Evolutionary conservation across 2,888 invertebrate species (phyloP), one percentile per base, ranked within the genome.

Genomic region (Yponomeuta malinellus): DNA sequence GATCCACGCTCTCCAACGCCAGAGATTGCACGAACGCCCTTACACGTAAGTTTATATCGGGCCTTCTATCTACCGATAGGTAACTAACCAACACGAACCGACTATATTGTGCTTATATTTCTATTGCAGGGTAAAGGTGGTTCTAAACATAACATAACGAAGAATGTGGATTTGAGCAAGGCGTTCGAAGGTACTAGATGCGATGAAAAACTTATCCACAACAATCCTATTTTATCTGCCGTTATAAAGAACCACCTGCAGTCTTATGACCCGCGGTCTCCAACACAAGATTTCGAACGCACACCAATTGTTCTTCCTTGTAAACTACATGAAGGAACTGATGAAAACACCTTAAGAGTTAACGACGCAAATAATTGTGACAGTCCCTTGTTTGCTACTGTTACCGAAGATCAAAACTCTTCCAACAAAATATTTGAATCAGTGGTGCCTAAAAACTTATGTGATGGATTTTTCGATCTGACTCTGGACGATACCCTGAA

Each of bases 1-100:
- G 94, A 94, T 86, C 94, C 94, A 71, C 88, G 94, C 78, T 94
- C 94, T 71, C 94, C 94, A 48, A 94, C 93, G 79, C 88, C 90
- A 70, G 92, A 93, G 80, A 93, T 94, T 75, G 81, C 88, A 72
- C 84, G 94, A 73, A 94, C 94, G 69, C 94, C 94, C 65, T 83
- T 94, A 75, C 92, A 94, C 86, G 94, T 94, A 88, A 80, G 78
- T 79, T 43, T 33, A 31, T 31, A 43, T n/a, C 48, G 33, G 8
- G 1, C n/a, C 29, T 23, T 31, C 10, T 48, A 48, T 52, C 64
- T 37, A 48, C 2, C 33, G 5, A 68, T 68, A 23, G 31, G 8
- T 48, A 48, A 9, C 29, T 68, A 23, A 43, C 43, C 43, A 8
- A 43, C 43, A 4, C 33, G 5, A 33, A 23, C 23, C 37, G 5